These are phyloP conservation scores for Sebastes taczanowskii DNA, from an alignment of 2,797 vertebrate species.

Conservation along the genomic window DNA sequence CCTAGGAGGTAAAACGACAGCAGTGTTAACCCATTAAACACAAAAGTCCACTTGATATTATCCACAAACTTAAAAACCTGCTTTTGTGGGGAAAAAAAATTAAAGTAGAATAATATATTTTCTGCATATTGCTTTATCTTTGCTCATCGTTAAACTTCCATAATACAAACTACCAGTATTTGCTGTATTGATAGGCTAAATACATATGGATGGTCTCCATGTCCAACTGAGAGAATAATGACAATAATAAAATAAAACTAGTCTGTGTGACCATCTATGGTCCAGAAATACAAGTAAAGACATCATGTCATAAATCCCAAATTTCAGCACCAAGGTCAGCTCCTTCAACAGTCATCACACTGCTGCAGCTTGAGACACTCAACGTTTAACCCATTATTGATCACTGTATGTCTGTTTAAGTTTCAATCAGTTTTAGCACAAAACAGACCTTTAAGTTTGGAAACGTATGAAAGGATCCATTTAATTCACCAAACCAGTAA, in stretches of 20 bases:
- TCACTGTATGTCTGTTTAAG: not conserved
- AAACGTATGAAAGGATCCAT: not conserved
- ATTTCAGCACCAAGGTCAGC: constrained; percentile 77
- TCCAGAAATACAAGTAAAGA: not conserved
- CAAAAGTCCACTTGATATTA: not conserved
- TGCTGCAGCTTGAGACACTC: not conserved
- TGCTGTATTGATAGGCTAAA: not conserved
- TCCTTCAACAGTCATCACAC: not conserved
- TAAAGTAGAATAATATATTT: no score
- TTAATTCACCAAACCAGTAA: not conserved
- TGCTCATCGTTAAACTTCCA: not conserved
- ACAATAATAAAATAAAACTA: not conserved
- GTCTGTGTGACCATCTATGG: not conserved
- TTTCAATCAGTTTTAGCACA: not conserved
- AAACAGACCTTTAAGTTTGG: no score
- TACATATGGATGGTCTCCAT: not conserved
- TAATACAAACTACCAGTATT: not conserved
- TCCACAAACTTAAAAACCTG: not conserved
- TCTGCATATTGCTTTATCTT: not conserved
- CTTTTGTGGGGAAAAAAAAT: not conserved
- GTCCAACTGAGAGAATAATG: not conserved
- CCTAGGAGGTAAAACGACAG: not conserved
- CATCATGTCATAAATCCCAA: not conserved
- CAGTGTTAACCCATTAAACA: not conserved
- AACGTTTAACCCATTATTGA: not conserved